These are phyloP conservation scores for Lochmaea crataegi DNA, from an alignment of 2,888 invertebrate species.

Conservation along the genomic window DNA sequence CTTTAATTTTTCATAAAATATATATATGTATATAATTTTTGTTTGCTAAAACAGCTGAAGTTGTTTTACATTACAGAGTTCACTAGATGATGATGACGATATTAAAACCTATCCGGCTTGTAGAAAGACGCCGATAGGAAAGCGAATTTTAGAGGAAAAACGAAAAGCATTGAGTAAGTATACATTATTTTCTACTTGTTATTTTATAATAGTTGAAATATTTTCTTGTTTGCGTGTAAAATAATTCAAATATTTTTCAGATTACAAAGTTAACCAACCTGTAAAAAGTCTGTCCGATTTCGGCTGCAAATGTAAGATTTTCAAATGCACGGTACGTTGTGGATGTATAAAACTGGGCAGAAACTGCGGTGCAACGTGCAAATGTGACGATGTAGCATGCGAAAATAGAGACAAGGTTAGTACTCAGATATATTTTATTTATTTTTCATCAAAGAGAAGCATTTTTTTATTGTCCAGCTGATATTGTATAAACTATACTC, in stretches of 20 bases:
- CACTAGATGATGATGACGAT: conserved; percentile 57
- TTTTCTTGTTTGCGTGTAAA: too few species aligned
- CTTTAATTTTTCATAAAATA: too few species aligned
- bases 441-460: too few species aligned
- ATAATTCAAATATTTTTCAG: conserved; percentile 21
- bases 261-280: conserved; percentile 16
- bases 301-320: conserved; percentile 72
- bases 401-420: conserved; percentile 53
- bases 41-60: conserved; percentile 71
- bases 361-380: conserved; percentile 67
- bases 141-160: conserved; percentile 54
- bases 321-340: conserved; percentile 71
- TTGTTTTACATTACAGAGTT: conserved; percentile 45
- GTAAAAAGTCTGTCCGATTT: conserved; percentile 71
- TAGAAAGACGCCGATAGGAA: conserved; percentile 75
- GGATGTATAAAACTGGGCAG: conserved; percentile 69
- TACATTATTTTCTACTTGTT: neutral
- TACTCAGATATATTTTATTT: neutral
- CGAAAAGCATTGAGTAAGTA: conserved; percentile 17
- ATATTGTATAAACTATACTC: too few species aligned
- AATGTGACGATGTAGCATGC: conserved; percentile 68
- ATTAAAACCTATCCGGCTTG: conserved; percentile 75
- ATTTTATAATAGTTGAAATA: neutral
- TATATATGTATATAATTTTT: too few species aligned
- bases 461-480: too few species aligned